Conservation (phyloP, 2,113 vertebrate genomes). For the Vulpes vulpes region DNA sequence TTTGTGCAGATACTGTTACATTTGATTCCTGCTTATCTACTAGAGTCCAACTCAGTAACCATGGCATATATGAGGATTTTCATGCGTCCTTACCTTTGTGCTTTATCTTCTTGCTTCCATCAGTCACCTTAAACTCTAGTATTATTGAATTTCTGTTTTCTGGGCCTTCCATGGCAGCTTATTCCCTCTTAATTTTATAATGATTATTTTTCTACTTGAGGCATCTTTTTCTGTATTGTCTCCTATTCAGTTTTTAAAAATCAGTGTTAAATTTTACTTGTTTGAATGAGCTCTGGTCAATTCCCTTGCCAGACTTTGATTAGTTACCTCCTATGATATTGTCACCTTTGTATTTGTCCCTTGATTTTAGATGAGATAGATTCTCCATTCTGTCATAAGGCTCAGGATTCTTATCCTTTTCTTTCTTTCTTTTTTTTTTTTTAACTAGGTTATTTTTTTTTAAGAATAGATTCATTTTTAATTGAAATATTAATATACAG, state of each 20-base stretch:
- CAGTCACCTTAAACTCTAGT: neutral
- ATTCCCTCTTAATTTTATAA: neutral
- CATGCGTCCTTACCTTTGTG: neutral
- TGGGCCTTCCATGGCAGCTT: neutral
- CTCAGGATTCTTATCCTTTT: neutral
- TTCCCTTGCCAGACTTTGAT: neutral
- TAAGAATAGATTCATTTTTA: neutral
- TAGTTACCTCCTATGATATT: neutral
- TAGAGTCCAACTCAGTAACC: neutral
- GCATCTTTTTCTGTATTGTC: neutral
- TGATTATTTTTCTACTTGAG: neutral
- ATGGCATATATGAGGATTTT: rapidly evolving
- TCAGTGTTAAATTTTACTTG: neutral
- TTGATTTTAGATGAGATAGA: neutral
- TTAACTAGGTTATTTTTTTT: neutral
- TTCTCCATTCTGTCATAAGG: neutral
- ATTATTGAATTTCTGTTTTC: neutral
- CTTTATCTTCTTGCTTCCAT: neutral
- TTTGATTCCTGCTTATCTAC: neutral
- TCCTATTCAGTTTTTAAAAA: neutral
- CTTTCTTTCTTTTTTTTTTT: no score
- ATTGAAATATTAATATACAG: neutral
- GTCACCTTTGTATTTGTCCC: neutral
- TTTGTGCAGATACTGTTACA: neutral
- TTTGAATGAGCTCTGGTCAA: neutral